Conservation (phyloP, 2,888 invertebrate genomes). For the Notocelia uddmanniana region DNA sequence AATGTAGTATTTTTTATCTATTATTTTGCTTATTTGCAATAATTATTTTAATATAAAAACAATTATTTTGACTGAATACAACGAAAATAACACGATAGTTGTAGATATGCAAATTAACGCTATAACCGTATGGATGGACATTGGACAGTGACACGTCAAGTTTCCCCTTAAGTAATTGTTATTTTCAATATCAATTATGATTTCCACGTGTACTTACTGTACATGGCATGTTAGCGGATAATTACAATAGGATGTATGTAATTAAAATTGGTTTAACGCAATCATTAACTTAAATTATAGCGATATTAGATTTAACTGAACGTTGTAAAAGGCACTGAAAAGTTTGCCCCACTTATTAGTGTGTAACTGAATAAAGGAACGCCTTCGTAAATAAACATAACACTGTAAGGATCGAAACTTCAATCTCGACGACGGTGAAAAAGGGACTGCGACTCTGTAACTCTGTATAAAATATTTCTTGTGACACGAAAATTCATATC, state of each 20-base stretch:
- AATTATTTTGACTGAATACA: no score
- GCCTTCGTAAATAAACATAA: neutral
- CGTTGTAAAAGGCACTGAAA: no score
- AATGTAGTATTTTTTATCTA: no score
- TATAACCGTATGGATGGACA: no score
- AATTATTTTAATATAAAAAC: no score
- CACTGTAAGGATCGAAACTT: no score
- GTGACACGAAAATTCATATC: slow-evolving; percentile 30
- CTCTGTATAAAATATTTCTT: slow-evolving; percentile 3
- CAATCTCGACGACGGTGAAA: neutral
- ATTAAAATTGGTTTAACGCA: neutral
- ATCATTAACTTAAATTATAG: no score
- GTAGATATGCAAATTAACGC: no score
- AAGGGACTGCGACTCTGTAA: neutral
- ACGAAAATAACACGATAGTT: no score
- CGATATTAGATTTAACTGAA: no score
- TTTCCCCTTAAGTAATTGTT: neutral
- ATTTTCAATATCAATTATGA: neutral
- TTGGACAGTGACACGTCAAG: neutral
- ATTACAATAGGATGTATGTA: neutral
- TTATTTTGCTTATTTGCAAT: no score
- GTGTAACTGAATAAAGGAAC: neutral
- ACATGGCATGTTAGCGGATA: neutral
- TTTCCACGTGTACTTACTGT: neutral
- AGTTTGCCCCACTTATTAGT: no score